Percentiles rank a stretch among this genome's conserved stretches.
Conservation (phyloP, 2,888 invertebrate species). For the Choreutis nemorana region DNA sequence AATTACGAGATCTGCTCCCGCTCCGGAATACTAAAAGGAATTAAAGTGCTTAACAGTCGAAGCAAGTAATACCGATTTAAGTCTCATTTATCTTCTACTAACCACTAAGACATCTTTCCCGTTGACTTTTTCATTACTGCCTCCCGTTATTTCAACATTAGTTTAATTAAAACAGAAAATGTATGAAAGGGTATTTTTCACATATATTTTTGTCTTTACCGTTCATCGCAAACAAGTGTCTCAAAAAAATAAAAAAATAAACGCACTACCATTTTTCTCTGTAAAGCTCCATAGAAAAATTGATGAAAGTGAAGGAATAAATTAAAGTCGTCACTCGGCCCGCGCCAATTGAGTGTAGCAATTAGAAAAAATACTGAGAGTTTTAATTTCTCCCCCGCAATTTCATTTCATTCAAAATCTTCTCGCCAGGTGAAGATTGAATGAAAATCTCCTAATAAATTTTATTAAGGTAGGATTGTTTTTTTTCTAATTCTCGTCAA, state of each 20-base stretch:
- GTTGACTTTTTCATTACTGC: too few relatives aligned
- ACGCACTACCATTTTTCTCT: constrained; percentile 22
- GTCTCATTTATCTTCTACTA: constrained; percentile 31
- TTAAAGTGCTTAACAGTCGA: constrained; percentile 29
- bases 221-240: too few relatives aligned
- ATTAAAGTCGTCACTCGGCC: constrained; percentile 29
- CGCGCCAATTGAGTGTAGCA: constrained; percentile 23
- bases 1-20: constrained; percentile 48
- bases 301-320: constrained; percentile 42
- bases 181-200: too few relatives aligned
- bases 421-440: too few relatives aligned
- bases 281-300: constrained; percentile 22
- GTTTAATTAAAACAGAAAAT: too few relatives aligned
- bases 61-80: constrained; percentile 33
- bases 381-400: constrained; percentile 10
- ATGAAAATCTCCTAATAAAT: too few relatives aligned
- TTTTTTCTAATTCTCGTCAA: too few relatives aligned
- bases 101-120: too few relatives aligned
- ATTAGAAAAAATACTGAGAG: constrained; percentile 31
- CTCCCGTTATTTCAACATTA: too few relatives aligned
- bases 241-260: too few relatives aligned
- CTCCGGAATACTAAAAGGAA: constrained; percentile 36
- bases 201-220: too few relatives aligned
- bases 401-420: not conserved
- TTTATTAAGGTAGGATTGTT: too few relatives aligned